These are phyloP conservation scores for Sardina pilchardus DNA, from an alignment of 2,113 vertebrate species.

Conservation along the genomic window DNA sequence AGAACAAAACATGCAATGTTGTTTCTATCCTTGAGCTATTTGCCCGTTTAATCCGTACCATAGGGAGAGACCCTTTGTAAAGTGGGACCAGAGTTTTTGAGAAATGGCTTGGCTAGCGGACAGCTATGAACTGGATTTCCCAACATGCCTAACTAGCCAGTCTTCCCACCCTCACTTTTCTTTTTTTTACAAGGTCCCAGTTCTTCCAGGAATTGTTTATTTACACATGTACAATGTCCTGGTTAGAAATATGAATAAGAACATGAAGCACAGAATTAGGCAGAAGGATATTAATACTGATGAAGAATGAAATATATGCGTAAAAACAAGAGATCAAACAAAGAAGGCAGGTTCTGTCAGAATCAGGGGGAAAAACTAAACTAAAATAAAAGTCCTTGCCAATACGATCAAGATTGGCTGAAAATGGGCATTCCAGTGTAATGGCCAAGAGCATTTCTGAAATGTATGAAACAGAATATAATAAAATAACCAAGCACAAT, in stretches of 20 bases:
- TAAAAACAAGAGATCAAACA: background rate
- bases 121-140: background rate
- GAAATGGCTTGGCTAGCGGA: background rate
- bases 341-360: background rate
- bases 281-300: constrained; percentile 27
- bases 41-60: constrained; percentile 7
- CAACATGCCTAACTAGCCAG: background rate
- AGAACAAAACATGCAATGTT: constrained; percentile 13
- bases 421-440: background rate
- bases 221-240: background rate
- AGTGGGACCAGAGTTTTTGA: background rate
- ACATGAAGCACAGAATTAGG: constrained; percentile 28
- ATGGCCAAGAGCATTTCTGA: background rate
- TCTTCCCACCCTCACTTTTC: background rate
- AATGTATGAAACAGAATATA: background rate
- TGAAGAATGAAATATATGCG: constrained; percentile 13
- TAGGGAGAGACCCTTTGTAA: constrained; percentile 7
- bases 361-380: constrained; percentile 9
- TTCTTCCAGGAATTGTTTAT: constrained; percentile 66
- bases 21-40: constrained; percentile 15
- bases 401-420: background rate
- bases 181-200: background rate
- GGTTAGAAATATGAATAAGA: constrained; percentile 41
- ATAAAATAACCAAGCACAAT: constrained; percentile 7
- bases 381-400: constrained; percentile 6